Conservation (phyloP, 2,797 vertebrate species). For the Mormyrus hasselquistii region DNA sequence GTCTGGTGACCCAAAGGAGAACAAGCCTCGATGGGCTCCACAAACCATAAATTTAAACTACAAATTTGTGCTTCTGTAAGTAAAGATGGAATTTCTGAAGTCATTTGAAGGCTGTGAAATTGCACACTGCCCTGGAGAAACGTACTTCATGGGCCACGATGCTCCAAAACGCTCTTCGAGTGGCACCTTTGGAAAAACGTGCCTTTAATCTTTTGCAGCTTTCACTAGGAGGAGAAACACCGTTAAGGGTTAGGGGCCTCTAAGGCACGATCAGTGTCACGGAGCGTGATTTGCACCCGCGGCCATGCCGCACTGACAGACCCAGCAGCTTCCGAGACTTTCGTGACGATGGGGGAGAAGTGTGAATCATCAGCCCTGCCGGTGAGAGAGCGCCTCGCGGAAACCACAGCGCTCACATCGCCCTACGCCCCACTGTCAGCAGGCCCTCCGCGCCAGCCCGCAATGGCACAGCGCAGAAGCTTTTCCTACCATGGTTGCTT, state of each 20-base stretch:
- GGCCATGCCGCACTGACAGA: not conserved
- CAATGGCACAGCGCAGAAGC: not conserved
- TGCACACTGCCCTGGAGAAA: not conserved
- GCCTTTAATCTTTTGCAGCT: constrained; percentile 1
- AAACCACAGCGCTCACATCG: not conserved
- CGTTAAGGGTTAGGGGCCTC: not conserved
- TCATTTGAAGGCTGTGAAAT: not conserved
- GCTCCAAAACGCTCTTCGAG: not conserved
- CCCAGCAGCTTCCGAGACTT: not conserved
- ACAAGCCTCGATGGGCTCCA: not conserved
- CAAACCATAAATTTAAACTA: not conserved
- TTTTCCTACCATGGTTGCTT: not conserved
- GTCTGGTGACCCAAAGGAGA: not conserved
- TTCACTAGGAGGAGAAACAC: not conserved
- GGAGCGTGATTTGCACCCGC: not conserved
- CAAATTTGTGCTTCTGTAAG: not conserved
- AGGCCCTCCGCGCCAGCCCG: not conserved
- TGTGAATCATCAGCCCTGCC: not conserved
- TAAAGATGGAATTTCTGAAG: not conserved
- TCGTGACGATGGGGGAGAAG: not conserved
- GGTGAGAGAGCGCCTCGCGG: not conserved
- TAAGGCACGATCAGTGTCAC: not conserved
- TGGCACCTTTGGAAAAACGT: constrained; percentile 4
- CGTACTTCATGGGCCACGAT: not conserved
- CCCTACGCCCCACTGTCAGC: not conserved